Conservation (phyloP, 1,140 invertebrate genomes). For the Halyomorpha halys region DNA sequence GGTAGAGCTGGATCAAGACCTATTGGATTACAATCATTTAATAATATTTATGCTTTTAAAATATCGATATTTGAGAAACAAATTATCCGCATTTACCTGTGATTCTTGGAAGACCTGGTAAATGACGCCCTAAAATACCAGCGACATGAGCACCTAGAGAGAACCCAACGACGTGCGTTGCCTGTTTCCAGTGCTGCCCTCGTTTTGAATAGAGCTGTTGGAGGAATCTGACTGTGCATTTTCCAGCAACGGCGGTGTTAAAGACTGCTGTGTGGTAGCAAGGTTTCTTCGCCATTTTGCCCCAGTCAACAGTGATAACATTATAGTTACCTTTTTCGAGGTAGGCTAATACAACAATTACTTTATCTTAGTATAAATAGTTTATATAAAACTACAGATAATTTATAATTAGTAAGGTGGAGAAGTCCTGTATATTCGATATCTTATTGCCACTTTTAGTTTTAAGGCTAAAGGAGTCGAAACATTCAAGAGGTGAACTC, state of each 20-base stretch:
- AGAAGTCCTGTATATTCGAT: no score
- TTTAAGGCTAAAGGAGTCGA: no score
- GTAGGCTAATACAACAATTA: slow-evolving; percentile 36
- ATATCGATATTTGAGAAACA: no score
- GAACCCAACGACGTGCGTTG: slow-evolving; percentile 59
- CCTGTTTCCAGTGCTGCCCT: slow-evolving; percentile 31
- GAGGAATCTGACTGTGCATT: slow-evolving; percentile 38
- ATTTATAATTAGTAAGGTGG: no score
- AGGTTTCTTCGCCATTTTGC: slow-evolving; percentile 44
- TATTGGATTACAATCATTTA: slow-evolving; percentile 28
- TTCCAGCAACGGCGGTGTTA: slow-evolving; percentile 45
- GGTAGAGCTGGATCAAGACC: slow-evolving; percentile 50
- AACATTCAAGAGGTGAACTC: no score
- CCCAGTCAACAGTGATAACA: slow-evolving; percentile 52
- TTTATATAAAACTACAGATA: no score
- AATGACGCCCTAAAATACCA: slow-evolving; percentile 43
- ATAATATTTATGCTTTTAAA: no score
- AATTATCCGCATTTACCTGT: not conserved
- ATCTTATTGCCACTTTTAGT: no score
- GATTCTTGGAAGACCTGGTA: not conserved
- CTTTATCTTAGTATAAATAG: no score
- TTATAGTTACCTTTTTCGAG: slow-evolving; percentile 45
- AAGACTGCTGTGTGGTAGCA: slow-evolving; percentile 46
- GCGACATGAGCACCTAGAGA: slow-evolving; percentile 64
- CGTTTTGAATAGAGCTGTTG: slow-evolving; percentile 34